Conservation (phyloP, 35 echinoderm and acorn worm genomes). For the Ophiothrix spiculata region DNA sequence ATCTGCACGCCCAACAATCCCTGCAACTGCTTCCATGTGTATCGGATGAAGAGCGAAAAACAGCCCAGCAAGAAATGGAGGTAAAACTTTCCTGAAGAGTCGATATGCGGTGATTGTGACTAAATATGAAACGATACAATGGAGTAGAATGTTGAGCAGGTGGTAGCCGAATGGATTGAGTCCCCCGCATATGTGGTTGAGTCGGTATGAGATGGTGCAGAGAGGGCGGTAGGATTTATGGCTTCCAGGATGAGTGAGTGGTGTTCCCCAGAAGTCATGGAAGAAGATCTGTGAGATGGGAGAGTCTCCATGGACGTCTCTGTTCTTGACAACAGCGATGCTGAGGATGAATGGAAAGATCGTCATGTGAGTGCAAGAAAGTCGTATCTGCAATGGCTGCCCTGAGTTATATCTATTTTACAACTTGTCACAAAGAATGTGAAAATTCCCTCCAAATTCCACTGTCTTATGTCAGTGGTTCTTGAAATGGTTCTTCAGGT, state of each 20-base stretch:
- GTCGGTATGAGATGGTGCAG: constrained; percentile 77
- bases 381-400: too few species aligned
- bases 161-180: constrained; percentile 86
- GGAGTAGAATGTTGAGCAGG: constrained; percentile 71
- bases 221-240: constrained; percentile 99
- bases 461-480: too few species aligned
- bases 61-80: constrained; percentile 32
- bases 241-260: constrained; percentile 71
- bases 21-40: constrained; percentile 91
- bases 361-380: too few species aligned
- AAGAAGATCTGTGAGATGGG: constrained; percentile 67
- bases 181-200: constrained; percentile 64
- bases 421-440: too few species aligned
- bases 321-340: constrained; percentile 88
- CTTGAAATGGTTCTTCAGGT: too few species aligned
- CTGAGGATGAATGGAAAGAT: too few species aligned
- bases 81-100: constrained; percentile 22
- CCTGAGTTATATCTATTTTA: too few species aligned
- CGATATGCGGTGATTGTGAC: constrained; percentile 1
- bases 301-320: constrained; percentile 60
- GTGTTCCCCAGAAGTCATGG: constrained; percentile 94
- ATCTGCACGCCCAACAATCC: constrained; percentile 92
- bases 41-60: constrained; percentile 80
- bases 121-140: constrained; percentile 35
- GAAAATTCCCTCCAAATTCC: too few species aligned